Evolutionary conservation across 2,888 invertebrate species (phyloP).

Genomic region (Xestia ashworthii): DNA sequence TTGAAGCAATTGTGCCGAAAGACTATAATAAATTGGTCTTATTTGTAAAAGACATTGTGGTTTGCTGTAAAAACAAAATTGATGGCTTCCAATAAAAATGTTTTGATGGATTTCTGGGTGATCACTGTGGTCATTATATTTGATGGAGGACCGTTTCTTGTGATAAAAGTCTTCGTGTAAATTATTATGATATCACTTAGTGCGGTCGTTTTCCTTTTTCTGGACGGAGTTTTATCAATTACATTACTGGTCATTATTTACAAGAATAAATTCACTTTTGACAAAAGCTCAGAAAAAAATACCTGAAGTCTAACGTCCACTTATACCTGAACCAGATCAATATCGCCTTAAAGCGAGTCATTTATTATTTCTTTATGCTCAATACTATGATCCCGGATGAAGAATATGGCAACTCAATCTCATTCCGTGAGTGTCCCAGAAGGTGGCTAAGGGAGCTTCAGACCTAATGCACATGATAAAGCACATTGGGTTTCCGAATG

Average conservation of each 20-base stretch:
- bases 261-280: background rate
- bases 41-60: slow-evolving; percentile 66
- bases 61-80: slow-evolving; percentile 64
- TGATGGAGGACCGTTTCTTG: slow-evolving; percentile 55
- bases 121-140: slow-evolving; percentile 64
- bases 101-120: slow-evolving; percentile 64
- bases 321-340: background rate
- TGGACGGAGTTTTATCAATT: slow-evolving; percentile 23
- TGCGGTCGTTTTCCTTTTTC: slow-evolving; percentile 24
- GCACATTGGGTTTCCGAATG: background rate
- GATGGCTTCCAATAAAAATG: slow-evolving; percentile 65
- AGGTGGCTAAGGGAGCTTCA: background rate
- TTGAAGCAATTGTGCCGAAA: slow-evolving; percentile 64
- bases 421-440: background rate
- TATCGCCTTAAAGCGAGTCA: background rate
- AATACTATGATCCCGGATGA: background rate
- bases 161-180: slow-evolving; percentile 60
- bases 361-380: background rate
- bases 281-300: background rate
- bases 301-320: background rate
- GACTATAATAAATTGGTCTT: slow-evolving; percentile 64
- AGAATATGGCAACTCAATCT: background rate
- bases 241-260: background rate
- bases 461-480: background rate
- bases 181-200: slow-evolving; percentile 60